phyloP scores from a whole-genome alignment of 2,113 vertebrate genomes.

The Eretmochelys imbricata region DNA sequence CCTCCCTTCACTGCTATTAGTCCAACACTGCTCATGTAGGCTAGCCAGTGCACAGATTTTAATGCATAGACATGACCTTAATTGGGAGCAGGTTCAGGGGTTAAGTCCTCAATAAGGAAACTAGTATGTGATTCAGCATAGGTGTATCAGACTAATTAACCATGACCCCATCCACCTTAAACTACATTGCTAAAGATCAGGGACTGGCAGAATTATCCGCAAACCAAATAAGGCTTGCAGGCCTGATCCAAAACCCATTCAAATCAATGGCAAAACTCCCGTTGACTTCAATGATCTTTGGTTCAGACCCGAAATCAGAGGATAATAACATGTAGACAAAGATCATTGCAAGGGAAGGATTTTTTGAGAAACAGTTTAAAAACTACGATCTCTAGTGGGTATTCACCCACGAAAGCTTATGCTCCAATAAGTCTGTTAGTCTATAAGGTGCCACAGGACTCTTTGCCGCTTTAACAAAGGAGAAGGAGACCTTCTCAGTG shows the following conservation, averaged over 20 bases:
- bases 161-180: not conserved
- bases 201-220: not conserved
- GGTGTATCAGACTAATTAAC: conserved; percentile 42
- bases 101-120: conserved; percentile 47
- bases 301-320: not conserved
- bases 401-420: too few species aligned
- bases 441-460: too few species aligned
- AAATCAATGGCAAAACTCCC: conserved; percentile 30
- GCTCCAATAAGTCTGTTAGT: too few species aligned
- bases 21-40: not conserved
- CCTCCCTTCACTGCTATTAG: not conserved
- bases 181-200: not conserved
- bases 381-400: not conserved
- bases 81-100: not conserved
- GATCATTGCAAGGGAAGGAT: conserved; percentile 19
- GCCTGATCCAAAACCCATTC: conserved; percentile 43
- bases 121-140: conserved; percentile 43
- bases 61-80: not conserved
- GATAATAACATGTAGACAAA: not conserved
- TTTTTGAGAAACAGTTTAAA: not conserved
- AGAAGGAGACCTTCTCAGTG: not conserved
- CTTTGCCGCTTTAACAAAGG: not conserved
- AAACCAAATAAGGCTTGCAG: conserved; percentile 14
- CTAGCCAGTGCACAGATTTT: not conserved
- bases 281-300: conserved; percentile 1